Evolutionary conservation across 2,113 vertebrate genomes (phyloP).

Genomic region (Propithecus coquereli): DNA sequence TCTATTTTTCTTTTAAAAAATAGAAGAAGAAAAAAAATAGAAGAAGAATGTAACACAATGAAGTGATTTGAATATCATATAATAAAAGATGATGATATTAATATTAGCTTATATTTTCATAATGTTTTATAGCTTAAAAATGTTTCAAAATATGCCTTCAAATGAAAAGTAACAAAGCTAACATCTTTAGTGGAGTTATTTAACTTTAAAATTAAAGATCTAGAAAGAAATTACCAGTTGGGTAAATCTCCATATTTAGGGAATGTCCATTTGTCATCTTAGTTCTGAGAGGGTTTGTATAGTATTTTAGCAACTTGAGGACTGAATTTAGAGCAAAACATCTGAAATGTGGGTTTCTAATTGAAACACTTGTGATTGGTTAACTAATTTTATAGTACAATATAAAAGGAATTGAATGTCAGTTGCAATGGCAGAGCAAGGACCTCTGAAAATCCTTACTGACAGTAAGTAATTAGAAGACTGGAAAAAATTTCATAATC

Average conservation of each 20-base stretch:
- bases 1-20: not conserved
- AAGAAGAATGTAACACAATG: not conserved
- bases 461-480: not conserved
- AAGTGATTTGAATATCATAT: not conserved
- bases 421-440: not conserved
- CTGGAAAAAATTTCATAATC: not conserved
- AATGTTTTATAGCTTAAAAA: not conserved
- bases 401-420: not conserved
- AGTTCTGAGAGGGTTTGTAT: not conserved
- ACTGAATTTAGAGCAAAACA: not conserved
- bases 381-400: not conserved
- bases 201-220: not conserved
- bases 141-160: not conserved
- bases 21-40: not conserved
- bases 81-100: not conserved
- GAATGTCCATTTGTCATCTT: not conserved
- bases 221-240: not conserved
- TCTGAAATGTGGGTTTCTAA: not conserved
- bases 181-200: not conserved
- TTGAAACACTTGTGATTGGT: not conserved
- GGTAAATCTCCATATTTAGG: not conserved
- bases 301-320: not conserved
- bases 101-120: not conserved
- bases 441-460: not conserved
- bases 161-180: not conserved